Conservation (phyloP, 2,888 invertebrate species). For the Hartigia nigra region DNA sequence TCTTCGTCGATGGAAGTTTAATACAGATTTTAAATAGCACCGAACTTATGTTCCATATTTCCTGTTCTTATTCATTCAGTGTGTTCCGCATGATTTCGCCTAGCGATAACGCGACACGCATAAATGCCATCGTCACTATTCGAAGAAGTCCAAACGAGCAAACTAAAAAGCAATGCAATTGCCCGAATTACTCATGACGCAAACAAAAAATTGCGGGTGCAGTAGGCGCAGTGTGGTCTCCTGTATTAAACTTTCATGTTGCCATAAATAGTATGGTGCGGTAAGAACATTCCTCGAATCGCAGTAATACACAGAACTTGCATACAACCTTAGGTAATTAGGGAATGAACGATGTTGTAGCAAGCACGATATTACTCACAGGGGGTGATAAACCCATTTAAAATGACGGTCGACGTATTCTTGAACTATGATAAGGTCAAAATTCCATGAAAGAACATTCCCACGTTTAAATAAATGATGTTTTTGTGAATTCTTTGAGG, state of each 20-base stretch:
- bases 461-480: neutral
- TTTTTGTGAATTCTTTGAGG: neutral
- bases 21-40: neutral
- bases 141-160: neutral
- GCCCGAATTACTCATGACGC: neutral
- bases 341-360: slow-evolving; percentile 38
- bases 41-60: neutral
- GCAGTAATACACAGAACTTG: slow-evolving; percentile 33
- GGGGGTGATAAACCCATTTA: neutral
- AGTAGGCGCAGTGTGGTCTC: neutral
- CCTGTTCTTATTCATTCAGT: neutral
- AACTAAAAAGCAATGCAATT: neutral
- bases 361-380: neutral
- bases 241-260: neutral
- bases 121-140: neutral
- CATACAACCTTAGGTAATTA: slow-evolving; percentile 31
- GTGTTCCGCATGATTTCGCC: neutral
- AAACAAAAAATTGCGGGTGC: neutral
- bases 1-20: neutral
- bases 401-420: neutral
- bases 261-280: neutral
- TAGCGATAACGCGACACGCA: neutral
- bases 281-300: slow-evolving; percentile 34
- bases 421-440: slow-evolving; percentile 4
- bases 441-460: neutral